Evolutionary conservation across 2,888 invertebrate genomes (phyloP).

Genomic region (Rugalucina vietnamica): DNA sequence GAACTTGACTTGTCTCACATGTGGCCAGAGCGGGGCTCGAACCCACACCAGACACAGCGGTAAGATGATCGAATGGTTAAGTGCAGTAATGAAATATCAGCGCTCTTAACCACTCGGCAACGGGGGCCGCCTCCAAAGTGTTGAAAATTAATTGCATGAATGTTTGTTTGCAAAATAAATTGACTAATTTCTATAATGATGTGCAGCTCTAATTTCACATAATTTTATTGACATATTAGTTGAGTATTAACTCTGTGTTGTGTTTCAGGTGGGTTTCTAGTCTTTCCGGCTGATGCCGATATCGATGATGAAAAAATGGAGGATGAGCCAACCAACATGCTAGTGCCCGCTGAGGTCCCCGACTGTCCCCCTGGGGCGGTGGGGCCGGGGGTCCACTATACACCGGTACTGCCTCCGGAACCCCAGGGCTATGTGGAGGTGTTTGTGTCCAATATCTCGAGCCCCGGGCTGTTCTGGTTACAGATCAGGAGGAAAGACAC

Average conservation of each 20-base stretch:
- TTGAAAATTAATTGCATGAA: too few relatives aligned
- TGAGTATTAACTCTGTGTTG: background rate
- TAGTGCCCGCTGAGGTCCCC: background rate
- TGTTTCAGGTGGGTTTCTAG: background rate
- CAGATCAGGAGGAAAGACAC: constrained; percentile 70
- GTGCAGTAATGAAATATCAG: too few relatives aligned
- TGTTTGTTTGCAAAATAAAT: too few relatives aligned
- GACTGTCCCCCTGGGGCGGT: constrained; percentile 68
- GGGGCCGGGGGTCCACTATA: constrained; percentile 71
- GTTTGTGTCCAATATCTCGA: constrained; percentile 74
- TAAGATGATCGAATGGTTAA: too few relatives aligned
- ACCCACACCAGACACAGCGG: too few relatives aligned
- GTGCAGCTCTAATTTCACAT: too few relatives aligned
- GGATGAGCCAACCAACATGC: background rate
- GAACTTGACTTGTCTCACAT: too few relatives aligned
- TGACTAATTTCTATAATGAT: too few relatives aligned
- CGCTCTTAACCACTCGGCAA: too few relatives aligned
- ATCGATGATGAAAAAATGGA: constrained; percentile 1
- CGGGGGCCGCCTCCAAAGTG: too few relatives aligned
- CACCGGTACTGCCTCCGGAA: constrained; percentile 62
- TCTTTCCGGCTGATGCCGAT: background rate
- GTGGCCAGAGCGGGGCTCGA: too few relatives aligned
- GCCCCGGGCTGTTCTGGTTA: constrained; percentile 77
- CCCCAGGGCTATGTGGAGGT: constrained; percentile 68
- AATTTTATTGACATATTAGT: too few relatives aligned